Evolutionary conservation across 2,888 invertebrate species (phyloP).

Genomic region (Drosophila niveifrons): DNA sequence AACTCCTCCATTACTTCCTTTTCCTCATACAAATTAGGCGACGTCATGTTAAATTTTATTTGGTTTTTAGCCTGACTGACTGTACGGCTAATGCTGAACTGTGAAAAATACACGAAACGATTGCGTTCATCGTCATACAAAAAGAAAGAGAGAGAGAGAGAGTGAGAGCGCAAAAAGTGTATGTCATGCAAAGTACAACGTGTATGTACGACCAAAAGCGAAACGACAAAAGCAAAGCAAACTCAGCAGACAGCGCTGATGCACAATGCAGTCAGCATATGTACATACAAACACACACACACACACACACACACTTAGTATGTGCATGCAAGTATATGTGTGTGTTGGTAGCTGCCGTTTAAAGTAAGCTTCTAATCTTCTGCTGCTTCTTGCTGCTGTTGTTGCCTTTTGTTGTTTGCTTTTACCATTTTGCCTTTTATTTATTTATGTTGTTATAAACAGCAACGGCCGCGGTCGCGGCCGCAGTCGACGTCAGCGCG

Average conservation of each 20-base stretch:
- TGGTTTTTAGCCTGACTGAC: neutral
- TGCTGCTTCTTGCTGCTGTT: conserved; percentile 39
- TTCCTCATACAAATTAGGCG: conserved; percentile 56
- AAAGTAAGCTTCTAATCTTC: conserved; percentile 43
- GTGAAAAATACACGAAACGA: conserved; percentile 4
- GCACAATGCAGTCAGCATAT: neutral
- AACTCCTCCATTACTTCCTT: conserved; percentile 68
- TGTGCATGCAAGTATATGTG: neutral
- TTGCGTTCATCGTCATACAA: conserved; percentile 5
- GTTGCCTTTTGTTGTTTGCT: conserved; percentile 43
- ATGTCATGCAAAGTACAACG: conserved; percentile 47
- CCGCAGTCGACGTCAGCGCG: conserved; percentile 17
- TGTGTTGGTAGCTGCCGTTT: conserved; percentile 31
- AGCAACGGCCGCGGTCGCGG: conserved; percentile 42
- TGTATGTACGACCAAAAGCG: conserved; percentile 36
- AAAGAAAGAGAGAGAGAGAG: conserved; percentile 41
- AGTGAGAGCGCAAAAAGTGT: neutral
- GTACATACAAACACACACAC: neutral
- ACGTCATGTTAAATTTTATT: conserved; percentile 8
- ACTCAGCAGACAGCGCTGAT: conserved; percentile 1
- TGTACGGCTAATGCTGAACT: conserved; percentile 23
- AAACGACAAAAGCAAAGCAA: neutral
- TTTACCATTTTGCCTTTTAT: conserved; percentile 58
- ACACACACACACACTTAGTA: neutral
- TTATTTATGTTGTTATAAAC: conserved; percentile 72